These are phyloP conservation scores for Mesembrinibis cayennensis DNA, from an alignment of 2,113 vertebrate genomes.

Conservation along the genomic window DNA sequence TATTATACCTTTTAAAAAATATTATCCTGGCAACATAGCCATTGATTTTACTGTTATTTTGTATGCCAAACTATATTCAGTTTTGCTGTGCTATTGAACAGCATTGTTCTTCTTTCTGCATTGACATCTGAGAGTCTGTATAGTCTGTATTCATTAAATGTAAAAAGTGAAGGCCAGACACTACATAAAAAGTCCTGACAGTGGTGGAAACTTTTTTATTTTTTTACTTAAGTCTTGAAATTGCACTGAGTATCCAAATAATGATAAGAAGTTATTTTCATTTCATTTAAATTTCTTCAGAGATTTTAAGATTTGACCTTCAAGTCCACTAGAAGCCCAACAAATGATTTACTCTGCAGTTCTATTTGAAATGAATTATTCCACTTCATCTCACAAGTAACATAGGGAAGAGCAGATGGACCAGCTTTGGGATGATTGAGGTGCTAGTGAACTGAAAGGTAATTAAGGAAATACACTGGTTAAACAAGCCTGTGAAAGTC, in stretches of 20 bases:
- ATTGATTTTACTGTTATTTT: constrained; percentile 9
- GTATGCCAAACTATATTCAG: not conserved
- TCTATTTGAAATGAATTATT: not conserved
- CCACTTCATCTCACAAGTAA: constrained; percentile 1
- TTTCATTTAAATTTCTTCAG: constrained; percentile 11
- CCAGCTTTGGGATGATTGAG: not conserved
- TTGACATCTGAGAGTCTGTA: not conserved
- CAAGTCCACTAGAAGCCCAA: not conserved
- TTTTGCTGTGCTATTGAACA: not conserved
- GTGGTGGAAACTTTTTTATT: not conserved
- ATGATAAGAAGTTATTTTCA: not conserved
- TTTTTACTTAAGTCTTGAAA: not conserved
- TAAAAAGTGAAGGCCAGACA: not conserved
- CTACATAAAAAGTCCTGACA: not conserved
- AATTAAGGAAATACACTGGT: constrained; percentile 6
- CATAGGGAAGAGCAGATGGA: constrained; percentile 14
- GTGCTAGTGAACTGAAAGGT: not conserved
- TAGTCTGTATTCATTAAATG: not conserved
- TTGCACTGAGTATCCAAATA: not conserved
- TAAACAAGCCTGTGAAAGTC: not conserved
- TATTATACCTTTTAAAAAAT: not conserved
- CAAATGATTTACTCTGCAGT: not conserved
- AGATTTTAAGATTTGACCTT: constrained; percentile 27
- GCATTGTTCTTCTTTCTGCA: not conserved
- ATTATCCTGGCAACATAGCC: not conserved